Evolutionary conservation across 2,113 vertebrate species (phyloP).

Genomic region (Azemiops feae): DNA sequence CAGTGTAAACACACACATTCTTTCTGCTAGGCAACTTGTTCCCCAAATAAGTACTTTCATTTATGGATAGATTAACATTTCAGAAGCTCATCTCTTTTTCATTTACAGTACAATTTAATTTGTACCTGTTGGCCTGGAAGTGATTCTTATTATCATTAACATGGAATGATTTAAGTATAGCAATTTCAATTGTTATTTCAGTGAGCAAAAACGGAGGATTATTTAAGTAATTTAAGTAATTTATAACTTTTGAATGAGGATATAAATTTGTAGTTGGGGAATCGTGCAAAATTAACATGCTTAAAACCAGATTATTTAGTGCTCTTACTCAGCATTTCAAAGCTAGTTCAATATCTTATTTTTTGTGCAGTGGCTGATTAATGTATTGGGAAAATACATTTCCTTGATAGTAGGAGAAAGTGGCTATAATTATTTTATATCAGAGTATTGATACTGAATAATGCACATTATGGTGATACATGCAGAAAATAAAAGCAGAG

Average conservation of each 20-base stretch:
- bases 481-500: background rate
- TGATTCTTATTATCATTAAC: background rate
- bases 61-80: background rate
- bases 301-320: background rate
- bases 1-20: background rate
- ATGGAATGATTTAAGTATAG: background rate
- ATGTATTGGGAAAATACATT: background rate
- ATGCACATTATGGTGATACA: background rate
- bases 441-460: background rate
- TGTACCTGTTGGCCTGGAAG: background rate
- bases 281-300: background rate
- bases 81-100: background rate
- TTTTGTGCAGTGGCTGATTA: background rate
- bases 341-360: background rate
- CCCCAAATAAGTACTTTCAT: background rate
- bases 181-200: background rate
- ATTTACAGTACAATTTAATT: background rate
- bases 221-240: background rate
- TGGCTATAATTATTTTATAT: background rate
- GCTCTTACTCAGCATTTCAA: background rate
- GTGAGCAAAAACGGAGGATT: background rate
- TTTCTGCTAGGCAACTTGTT: background rate
- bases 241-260: background rate
- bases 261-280: background rate
- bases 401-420: background rate